phyloP scores from a whole-genome alignment of 2,888 invertebrate species.

The Tachina fera region DNA sequence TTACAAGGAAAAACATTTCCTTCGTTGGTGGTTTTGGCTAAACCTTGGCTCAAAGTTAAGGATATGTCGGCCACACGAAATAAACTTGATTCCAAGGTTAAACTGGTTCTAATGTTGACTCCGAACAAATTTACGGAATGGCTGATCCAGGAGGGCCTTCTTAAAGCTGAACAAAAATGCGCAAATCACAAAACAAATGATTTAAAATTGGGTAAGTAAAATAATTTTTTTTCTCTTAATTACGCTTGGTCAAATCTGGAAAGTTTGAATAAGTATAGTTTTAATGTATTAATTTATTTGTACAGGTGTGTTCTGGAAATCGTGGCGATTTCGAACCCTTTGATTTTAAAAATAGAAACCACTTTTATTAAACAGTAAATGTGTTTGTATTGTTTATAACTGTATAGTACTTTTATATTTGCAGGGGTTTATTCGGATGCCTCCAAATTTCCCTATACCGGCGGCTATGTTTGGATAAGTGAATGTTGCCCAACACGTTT shows the following conservation, averaged over 20 bases:
- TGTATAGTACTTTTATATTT: constrained; percentile 12
- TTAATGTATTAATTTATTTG: too few relatives aligned
- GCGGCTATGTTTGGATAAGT: constrained; percentile 96
- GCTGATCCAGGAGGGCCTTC: constrained; percentile 93
- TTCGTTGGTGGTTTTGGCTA: constrained; percentile 92
- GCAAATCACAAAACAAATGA: constrained; percentile 87
- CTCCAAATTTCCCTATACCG: constrained; percentile 92
- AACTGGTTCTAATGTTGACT: constrained; percentile 90
- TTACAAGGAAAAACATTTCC: constrained; percentile 92
- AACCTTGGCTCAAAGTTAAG: constrained; percentile 90
- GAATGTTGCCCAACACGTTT: constrained; percentile 93
- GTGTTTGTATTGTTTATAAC: too few relatives aligned
- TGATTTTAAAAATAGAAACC: too few relatives aligned
- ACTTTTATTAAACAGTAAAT: too few relatives aligned
- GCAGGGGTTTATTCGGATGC: constrained; percentile 93
- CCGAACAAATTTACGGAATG: constrained; percentile 95
- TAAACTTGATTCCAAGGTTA: constrained; percentile 90
- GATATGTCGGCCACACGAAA: constrained; percentile 86
- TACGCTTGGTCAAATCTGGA: too few relatives aligned
- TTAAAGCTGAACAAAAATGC: constrained; percentile 91
- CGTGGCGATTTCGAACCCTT: too few relatives aligned
- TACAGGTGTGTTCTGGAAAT: too few relatives aligned
- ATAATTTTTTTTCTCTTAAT: too few relatives aligned
- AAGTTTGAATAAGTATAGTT: too few relatives aligned
- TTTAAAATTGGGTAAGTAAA: constrained; percentile 87